A percentile compares a stretch with the other conserved stretches of the same genome.
Conservation (phyloP, 2,888 invertebrate species). For the Protodeltote pygarga region DNA sequence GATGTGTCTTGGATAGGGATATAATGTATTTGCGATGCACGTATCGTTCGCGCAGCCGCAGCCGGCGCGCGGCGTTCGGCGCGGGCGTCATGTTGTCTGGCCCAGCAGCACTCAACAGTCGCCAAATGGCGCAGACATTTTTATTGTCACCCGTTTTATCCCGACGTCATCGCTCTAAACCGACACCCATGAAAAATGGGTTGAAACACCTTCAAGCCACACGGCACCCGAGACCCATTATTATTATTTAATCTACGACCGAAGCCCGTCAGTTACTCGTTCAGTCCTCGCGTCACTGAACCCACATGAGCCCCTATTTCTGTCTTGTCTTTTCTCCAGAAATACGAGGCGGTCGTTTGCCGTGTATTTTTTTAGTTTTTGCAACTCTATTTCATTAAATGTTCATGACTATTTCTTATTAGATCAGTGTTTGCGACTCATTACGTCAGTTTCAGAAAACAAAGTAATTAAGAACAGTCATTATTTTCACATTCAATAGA, state of each 20-base stretch:
- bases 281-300: constrained; percentile 68
- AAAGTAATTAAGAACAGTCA: constrained; percentile 17
- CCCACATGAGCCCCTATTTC: constrained; percentile 70
- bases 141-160: constrained; percentile 34
- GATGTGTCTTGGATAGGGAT: not conserved
- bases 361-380: constrained; percentile 45
- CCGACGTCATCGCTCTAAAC: constrained; percentile 40
- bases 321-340: constrained; percentile 76
- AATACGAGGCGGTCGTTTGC: constrained; percentile 58
- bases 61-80: constrained; percentile 26
- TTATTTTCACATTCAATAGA: not conserved
- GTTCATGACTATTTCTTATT: constrained; percentile 31
- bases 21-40: constrained; percentile 2
- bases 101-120: constrained; percentile 40
- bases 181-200: constrained; percentile 29
- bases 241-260: constrained; percentile 45
- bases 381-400: constrained; percentile 35
- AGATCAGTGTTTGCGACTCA: constrained; percentile 1
- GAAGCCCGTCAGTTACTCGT: constrained; percentile 43
- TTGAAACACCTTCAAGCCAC: constrained; percentile 36
- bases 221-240: constrained; percentile 27
- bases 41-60: constrained; percentile 15
- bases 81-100: constrained; percentile 72
- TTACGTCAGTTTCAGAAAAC: constrained; percentile 18
- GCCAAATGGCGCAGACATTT: constrained; percentile 49